Conservation (phyloP, 64 coral and sea anemone genomes). For the Pocillopora damicornis region DNA sequence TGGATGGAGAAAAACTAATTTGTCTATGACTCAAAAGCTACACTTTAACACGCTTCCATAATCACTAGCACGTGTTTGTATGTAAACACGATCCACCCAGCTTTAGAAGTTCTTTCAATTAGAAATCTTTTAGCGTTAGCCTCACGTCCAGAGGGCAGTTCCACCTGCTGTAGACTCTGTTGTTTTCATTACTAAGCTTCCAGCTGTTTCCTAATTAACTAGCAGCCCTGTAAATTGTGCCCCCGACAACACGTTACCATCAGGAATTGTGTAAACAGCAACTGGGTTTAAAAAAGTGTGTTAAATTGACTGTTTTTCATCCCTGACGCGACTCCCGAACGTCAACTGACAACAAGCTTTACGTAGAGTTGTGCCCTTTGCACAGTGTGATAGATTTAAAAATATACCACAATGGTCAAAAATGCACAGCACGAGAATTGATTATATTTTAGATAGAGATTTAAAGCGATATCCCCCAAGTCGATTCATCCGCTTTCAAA, state of each 20-base stretch:
- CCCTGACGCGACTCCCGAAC: not conserved
- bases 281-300: too few relatives aligned
- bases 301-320: slow-evolving; percentile 19
- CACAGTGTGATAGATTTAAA: not conserved
- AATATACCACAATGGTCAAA: not conserved
- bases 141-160: slow-evolving; percentile 4
- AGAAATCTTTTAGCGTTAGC: not conserved
- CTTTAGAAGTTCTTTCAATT: not conserved
- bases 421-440: not conserved
- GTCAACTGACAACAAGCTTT: not conserved
- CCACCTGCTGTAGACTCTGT: not conserved
- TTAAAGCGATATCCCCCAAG: not conserved
- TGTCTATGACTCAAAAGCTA: too few relatives aligned
- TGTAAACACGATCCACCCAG: not conserved
- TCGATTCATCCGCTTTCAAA: not conserved
- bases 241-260: not conserved
- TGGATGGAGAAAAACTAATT: too few relatives aligned
- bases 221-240: not conserved
- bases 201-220: slow-evolving; percentile 8
- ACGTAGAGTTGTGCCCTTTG: not conserved
- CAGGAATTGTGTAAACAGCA: not conserved
- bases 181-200: not conserved
- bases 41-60: too few relatives aligned
- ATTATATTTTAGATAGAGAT: not conserved
- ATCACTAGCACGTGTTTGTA: not conserved